Percentiles rank a stretch among this genome's conserved stretches.
These are phyloP conservation scores for Amphipoea lucens DNA, from an alignment of 2,888 invertebrate genomes.

Conservation along the genomic window DNA sequence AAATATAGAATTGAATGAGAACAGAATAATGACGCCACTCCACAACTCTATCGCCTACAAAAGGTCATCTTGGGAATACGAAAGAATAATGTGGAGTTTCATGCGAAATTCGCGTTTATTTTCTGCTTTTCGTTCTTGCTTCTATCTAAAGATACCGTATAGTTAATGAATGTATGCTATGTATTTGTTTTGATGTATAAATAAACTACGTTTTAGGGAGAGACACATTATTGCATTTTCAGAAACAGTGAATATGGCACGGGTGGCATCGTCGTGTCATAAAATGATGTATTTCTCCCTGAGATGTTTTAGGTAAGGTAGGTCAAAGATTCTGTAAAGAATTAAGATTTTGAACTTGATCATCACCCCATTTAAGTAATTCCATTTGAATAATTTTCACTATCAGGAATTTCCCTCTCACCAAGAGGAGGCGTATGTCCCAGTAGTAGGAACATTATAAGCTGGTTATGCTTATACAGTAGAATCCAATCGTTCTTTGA, in stretches of 20 bases:
- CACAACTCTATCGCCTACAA: slow-evolving; percentile 83
- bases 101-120: not conserved
- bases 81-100: slow-evolving; percentile 72
- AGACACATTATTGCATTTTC: not conserved
- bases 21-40: slow-evolving; percentile 84
- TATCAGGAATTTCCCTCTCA: not conserved
- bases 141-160: not conserved
- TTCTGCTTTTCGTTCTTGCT: not conserved
- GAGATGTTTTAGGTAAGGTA: not conserved
- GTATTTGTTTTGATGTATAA: not conserved
- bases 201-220: not conserved
- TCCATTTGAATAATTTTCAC: not conserved
- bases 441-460: not conserved
- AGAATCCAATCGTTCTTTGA: not conserved
- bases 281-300: not conserved
- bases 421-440: not conserved
- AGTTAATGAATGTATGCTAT: not conserved
- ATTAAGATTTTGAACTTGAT: not conserved
- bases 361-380: not conserved
- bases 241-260: not conserved
- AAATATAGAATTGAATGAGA: slow-evolving; percentile 84
- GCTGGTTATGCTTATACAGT: not conserved
- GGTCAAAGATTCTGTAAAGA: not conserved
- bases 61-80: slow-evolving; percentile 83
- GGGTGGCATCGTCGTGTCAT: not conserved